A percentile compares a stretch with the other conserved stretches of the same genome.
Evolutionary conservation across 2,113 vertebrate genomes (phyloP).

Genomic region (Oryzias celebensis): DNA sequence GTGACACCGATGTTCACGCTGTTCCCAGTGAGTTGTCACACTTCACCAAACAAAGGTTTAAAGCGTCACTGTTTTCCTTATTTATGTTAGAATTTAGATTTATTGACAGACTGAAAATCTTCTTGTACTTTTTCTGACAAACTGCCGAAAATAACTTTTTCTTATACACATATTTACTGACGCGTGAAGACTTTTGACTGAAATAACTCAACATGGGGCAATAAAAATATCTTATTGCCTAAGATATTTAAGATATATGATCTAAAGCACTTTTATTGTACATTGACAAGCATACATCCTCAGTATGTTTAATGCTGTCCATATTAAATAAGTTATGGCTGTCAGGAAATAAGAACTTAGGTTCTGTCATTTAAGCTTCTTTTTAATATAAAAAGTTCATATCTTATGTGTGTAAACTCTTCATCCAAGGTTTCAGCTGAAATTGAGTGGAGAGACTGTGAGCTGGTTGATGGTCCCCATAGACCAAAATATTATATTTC

Average conservation of each 20-base stretch:
- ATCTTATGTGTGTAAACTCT: background rate
- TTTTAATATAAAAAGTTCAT: background rate
- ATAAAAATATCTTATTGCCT: background rate
- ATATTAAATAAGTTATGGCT: constrained; percentile 27
- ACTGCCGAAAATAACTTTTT: too few species aligned
- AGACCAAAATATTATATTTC: too few species aligned
- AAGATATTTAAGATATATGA: constrained; percentile 23
- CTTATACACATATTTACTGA: too few species aligned
- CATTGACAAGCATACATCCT: constrained; percentile 18
- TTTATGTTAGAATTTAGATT: too few species aligned
- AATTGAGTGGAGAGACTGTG: too few species aligned
- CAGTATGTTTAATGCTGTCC: constrained; percentile 4
- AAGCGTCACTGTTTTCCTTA: too few species aligned
- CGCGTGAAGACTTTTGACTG: too few species aligned
- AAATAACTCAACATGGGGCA: too few species aligned
- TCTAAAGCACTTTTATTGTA: constrained; percentile 21
- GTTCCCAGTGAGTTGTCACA: background rate
- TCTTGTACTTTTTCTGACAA: too few species aligned
- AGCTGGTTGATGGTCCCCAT: too few species aligned
- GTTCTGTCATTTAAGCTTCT: background rate
- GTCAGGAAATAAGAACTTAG: constrained; percentile 19
- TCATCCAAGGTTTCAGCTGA: too few species aligned
- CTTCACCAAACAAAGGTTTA: background rate
- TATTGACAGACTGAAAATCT: too few species aligned
- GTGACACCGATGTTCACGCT: constrained; percentile 4